Base-by-base conservation (phyloP, 53 echinoderm and acorn worm species). In the Echinarachnius parma region DNA sequence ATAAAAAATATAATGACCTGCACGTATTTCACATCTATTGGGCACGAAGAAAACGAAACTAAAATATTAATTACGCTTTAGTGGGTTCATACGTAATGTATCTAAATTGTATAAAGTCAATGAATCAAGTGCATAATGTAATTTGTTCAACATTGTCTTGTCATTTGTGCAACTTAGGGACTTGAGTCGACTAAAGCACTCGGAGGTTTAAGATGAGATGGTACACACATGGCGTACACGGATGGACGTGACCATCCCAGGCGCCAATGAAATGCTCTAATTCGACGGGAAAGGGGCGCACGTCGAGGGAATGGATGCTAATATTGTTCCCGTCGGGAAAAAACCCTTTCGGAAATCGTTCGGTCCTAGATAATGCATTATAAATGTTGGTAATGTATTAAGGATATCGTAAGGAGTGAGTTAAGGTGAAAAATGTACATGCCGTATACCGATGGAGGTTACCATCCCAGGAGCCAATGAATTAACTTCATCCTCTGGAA, bases 171-270 rank as follows among this genome's bases (percentile, higher is more conserved):
- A n/a, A n/a, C n/a, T n/a, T n/a, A n/a, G n/a, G n/a, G n/a, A n/a
- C n/a, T n/a, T n/a, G n/a, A n/a, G n/a, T n/a, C n/a, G n/a, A n/a
- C n/a, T n/a, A n/a, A n/a, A n/a, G n/a, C n/a, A n/a, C n/a, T n/a
- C n/a, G n/a, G n/a, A n/a, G n/a, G n/a, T n/a, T n/a, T n/a, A n/a
- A n/a, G n/a, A n/a, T n/a, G n/a, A n/a, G n/a, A n/a, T n/a, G n/a
- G n/a, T n/a, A n/a, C n/a, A n/a, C n/a, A 90, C 90, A 66, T 82
- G 82, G 7, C 84, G 62, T n/a, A 90, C 32, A 16, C 90, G 82
- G 16, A 90, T 58, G 3, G 78, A 66, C 23, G 90, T 86, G 16
- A 71, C 78, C 31, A 55, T 27, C 9, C 90, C 90, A 1, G 90
- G 44, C 4, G 75, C 14, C 1, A 54, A 24, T 26, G 78, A 49